Evolutionary conservation across 2,888 invertebrate species (phyloP).

Genomic region (Onchidella celtica): DNA sequence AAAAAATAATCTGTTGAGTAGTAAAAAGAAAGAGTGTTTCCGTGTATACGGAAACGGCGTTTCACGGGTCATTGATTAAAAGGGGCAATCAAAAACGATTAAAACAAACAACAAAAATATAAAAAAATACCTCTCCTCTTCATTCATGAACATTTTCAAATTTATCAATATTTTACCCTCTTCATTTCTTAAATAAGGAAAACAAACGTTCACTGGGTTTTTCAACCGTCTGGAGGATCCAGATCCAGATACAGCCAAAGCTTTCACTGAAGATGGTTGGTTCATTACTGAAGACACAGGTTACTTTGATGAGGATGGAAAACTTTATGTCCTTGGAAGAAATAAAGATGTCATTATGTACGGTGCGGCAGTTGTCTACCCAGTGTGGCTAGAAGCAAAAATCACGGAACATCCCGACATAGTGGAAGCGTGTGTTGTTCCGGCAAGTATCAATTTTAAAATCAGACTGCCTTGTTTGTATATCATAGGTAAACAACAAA

Average conservation of each 20-base stretch:
- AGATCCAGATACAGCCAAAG: conserved; percentile 21
- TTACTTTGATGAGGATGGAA: conserved; percentile 14
- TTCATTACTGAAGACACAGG: conserved; percentile 15
- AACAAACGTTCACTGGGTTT: conserved; percentile 20
- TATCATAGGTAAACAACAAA: too few species aligned
- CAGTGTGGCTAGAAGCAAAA: conserved; percentile 24
- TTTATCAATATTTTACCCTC: too few species aligned
- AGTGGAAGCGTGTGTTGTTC: neutral
- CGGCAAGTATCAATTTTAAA: conserved; percentile 6
- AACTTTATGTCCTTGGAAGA: conserved; percentile 30
- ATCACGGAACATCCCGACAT: conserved; percentile 25
- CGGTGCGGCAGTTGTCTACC: conserved; percentile 19
- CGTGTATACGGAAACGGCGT: too few species aligned
- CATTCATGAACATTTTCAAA: too few species aligned
- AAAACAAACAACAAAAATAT: too few species aligned
- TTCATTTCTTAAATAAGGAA: too few species aligned
- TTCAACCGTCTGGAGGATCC: conserved; percentile 25
- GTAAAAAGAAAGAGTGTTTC: too few species aligned
- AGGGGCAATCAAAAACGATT: too few species aligned
- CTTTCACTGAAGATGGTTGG: conserved; percentile 37
- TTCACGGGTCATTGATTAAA: too few species aligned
- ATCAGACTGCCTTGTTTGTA: too few species aligned
- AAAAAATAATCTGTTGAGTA: too few species aligned
- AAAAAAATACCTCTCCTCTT: too few species aligned
- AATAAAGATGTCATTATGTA: conserved; percentile 26